Percentiles rank a stretch among this genome's conserved stretches.
phyloP scores from a whole-genome alignment of 1,140 invertebrate species.

The Drosophila murphyi region DNA sequence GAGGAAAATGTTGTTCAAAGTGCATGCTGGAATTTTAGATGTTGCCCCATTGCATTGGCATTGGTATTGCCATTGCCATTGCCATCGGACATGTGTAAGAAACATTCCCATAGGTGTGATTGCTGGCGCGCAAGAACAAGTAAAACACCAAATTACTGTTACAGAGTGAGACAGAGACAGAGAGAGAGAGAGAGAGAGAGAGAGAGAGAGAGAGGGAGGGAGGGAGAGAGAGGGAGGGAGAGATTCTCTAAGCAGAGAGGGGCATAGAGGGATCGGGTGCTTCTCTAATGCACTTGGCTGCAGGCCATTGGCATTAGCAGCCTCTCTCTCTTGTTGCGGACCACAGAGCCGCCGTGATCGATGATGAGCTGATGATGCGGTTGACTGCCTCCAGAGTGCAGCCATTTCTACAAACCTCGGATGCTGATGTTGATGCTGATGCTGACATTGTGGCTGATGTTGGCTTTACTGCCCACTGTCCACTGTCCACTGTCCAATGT shows the following conservation, averaged over 20 bases:
- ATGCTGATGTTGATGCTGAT: slow-evolving; percentile 1
- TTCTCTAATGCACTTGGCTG: slow-evolving; percentile 51
- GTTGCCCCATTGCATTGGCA: slow-evolving; percentile 10
- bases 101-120: slow-evolving; percentile 82
- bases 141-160: slow-evolving; percentile 82
- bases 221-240: not conserved
- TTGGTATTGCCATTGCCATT: not conserved
- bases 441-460: not conserved
- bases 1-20: slow-evolving; percentile 75
- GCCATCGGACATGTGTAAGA: slow-evolving; percentile 71
- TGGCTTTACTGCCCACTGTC: not conserved
- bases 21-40: slow-evolving; percentile 70
- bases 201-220: slow-evolving; percentile 13
- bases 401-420: slow-evolving; percentile 11
- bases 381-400: slow-evolving; percentile 42
- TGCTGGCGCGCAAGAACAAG: slow-evolving; percentile 80
- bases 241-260: too few relatives aligned
- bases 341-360: slow-evolving; percentile 50
- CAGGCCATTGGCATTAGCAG: slow-evolving; percentile 49
- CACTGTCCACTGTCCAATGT: not conserved
- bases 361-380: slow-evolving; percentile 61
- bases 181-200: slow-evolving; percentile 4
- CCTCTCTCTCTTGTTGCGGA: slow-evolving; percentile 23
- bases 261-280: not conserved
- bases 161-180: slow-evolving; percentile 32